phyloP scores from a whole-genome alignment of 2,113 vertebrate genomes.

The Albula goreensis region DNA sequence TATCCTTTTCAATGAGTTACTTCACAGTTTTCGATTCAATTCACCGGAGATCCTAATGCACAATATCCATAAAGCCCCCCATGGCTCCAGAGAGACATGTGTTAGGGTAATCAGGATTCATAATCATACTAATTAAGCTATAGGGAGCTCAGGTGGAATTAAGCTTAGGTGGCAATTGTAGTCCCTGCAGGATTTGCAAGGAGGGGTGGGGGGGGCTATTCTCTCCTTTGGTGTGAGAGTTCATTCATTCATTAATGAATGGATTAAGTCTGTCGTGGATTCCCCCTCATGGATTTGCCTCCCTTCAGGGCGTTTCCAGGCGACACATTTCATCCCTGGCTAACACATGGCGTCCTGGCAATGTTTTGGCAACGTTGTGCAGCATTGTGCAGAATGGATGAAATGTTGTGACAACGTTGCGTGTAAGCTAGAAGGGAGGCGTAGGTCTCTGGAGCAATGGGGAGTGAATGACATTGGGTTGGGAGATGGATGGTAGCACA shows the following conservation, averaged over 20 bases:
- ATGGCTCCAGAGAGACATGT: neutral
- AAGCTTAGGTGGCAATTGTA: slow-evolving; percentile 20
- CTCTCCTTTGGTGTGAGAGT: neutral
- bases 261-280: neutral
- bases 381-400: neutral
- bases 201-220: neutral
- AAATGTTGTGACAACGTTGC: neutral
- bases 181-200: neutral
- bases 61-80: neutral
- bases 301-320: neutral
- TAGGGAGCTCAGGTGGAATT: slow-evolving; percentile 17
- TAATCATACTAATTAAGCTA: slow-evolving; percentile 31
- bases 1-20: neutral
- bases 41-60: neutral
- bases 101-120: slow-evolving; percentile 19
- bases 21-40: neutral
- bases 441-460: neutral
- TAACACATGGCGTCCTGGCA: neutral
- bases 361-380: neutral
- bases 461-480: neutral
- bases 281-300: neutral
- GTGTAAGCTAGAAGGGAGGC: neutral
- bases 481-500: neutral
- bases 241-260: slow-evolving; percentile 5
- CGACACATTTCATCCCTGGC: neutral